A percentile compares a stretch with the other conserved stretches of the same genome.
phyloP scores from a whole-genome alignment of 2,113 vertebrate genomes.

The Papio anubis region DNA sequence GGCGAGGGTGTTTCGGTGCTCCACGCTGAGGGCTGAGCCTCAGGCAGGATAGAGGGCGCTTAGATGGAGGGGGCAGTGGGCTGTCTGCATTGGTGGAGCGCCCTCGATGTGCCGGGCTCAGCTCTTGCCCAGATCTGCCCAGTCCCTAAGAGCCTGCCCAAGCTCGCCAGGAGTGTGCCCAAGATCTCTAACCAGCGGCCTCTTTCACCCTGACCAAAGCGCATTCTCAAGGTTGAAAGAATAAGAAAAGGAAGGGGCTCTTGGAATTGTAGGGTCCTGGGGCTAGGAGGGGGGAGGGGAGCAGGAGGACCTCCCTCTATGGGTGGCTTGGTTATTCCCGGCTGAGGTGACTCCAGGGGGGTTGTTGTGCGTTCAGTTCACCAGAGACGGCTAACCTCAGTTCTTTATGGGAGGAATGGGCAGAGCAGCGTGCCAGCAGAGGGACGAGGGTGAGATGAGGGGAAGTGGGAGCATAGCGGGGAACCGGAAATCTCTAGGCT shows the following conservation, averaged over 20 bases:
- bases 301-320: too few species aligned
- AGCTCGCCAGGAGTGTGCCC: neutral
- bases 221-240: constrained; percentile 4
- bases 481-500: neutral
- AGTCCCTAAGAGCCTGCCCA: neutral
- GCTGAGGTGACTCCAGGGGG: neutral
- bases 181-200: neutral
- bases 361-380: neutral
- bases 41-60: neutral
- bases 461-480: neutral
- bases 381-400: neutral
- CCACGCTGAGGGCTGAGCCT: neutral
- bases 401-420: neutral
- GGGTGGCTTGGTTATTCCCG: neutral
- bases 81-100: neutral
- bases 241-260: neutral
- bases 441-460: neutral
- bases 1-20: neutral
- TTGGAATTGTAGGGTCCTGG: neutral
- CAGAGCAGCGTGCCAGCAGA: neutral
- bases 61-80: neutral
- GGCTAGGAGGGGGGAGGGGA: neutral
- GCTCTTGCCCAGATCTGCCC: neutral
- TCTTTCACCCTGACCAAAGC: neutral
- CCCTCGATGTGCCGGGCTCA: neutral